phyloP scores from a whole-genome alignment of 2,113 vertebrate genomes.

The Xiphophorus hellerii region DNA sequence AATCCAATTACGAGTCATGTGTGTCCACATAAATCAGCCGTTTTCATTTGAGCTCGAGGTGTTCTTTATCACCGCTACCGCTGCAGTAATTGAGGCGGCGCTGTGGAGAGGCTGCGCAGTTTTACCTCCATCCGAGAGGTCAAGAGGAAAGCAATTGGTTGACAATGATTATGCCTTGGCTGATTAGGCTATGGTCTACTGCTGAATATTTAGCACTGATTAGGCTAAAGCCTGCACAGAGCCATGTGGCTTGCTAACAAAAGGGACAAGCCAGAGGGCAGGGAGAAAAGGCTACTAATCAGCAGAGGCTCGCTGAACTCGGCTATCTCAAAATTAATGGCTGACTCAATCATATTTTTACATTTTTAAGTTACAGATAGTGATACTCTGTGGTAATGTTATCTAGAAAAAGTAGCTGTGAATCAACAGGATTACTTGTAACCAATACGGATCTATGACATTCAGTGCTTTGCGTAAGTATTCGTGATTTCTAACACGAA shows the following conservation, averaged over 20 bases:
- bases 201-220: constrained; percentile 74
- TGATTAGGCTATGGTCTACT: constrained; percentile 70
- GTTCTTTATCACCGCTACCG: constrained; percentile 70
- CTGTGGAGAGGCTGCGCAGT: constrained; percentile 69
- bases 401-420: constrained; percentile 21
- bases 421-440: constrained; percentile 20
- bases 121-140: constrained; percentile 77
- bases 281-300: constrained; percentile 43
- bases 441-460: constrained; percentile 9
- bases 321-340: constrained; percentile 11
- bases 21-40: constrained; percentile 78
- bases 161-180: constrained; percentile 72
- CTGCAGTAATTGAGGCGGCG: constrained; percentile 70
- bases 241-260: constrained; percentile 67
- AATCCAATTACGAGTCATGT: constrained; percentile 77
- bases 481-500: not conserved
- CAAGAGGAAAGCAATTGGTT: constrained; percentile 78
- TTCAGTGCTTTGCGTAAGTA: not conserved
- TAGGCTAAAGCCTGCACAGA: constrained; percentile 64
- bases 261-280: constrained; percentile 52
- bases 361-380: constrained; percentile 5
- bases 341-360: constrained; percentile 10
- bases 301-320: constrained; percentile 27
- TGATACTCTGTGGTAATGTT: constrained; percentile 8
- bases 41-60: constrained; percentile 63